Base-by-base conservation (phyloP, 2,113 vertebrate species). In the Podilymbus podiceps region DNA sequence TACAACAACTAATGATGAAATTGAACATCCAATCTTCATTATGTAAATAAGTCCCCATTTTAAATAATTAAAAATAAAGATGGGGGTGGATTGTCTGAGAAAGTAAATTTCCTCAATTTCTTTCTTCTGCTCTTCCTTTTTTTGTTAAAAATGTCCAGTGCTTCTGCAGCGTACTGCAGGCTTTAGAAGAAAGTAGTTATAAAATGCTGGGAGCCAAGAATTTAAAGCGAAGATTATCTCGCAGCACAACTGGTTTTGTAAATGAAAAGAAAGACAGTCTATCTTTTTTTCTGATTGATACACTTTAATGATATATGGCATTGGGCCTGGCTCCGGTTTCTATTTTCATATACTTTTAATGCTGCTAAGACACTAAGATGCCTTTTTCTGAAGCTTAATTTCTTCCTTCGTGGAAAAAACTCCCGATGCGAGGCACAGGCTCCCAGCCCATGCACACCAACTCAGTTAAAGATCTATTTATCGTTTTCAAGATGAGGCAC, bases 341-440 rank as follows among this genome's bases (percentile, higher is more conserved):
- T 90, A 31, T 89, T 74, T 90, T 49, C 81, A 71, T 49, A 35
- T 12, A 71, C 68, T 84, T 74, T 24, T 28, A 73, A 71, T 18
- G 63, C 85, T 86, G 83, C 88, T 95, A 71, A 55, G 64, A 75
- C 33, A 81, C 40, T 5, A 30, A 40, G 15, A 35, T 33, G 31
- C 21, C 16, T 66, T 89, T 89, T 63, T 8, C 72, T 67, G 28
- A 58, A 50, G 64, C 30, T 55, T 44, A 12, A 58, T 63, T 90
- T 81, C 73, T 92, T 87, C 84, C 83, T 52, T 59, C 2, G 4
- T 59, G 76, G 72, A 86, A 95, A 95, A 83, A 84, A 31, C 67
- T 77, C 67, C 88, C 82, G 5, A 16, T 52, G 85, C 47, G 33
- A 84, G 84, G 79, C 77, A 15, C 85, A 64, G 90, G 83, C 50